These are phyloP conservation scores for Arrhamphus sclerolepis DNA, from an alignment of 2,797 vertebrate species.

Conservation along the genomic window DNA sequence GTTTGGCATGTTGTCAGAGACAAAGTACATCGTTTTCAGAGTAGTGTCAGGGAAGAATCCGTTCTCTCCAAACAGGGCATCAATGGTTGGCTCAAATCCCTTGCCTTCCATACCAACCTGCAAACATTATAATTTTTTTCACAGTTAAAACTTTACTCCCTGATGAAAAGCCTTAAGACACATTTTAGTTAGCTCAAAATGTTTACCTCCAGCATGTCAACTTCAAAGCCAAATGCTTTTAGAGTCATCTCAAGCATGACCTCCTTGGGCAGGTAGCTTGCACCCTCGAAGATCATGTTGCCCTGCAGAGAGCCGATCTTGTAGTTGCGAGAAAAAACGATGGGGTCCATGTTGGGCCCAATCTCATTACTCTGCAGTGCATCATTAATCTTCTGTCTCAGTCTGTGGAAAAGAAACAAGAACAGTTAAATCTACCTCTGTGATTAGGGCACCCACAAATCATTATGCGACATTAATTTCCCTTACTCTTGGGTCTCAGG, in stretches of 20 bases:
- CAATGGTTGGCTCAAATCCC: constrained; percentile 90
- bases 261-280: constrained; percentile 88
- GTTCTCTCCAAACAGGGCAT: constrained; percentile 89
- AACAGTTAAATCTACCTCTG: not conserved
- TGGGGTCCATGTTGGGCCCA: constrained; percentile 80
- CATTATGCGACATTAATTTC: not conserved
- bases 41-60: constrained; percentile 93
- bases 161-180: not conserved
- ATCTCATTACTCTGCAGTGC: constrained; percentile 83
- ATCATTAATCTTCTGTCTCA: constrained; percentile 82
- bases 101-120: constrained; percentile 92
- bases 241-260: constrained; percentile 93
- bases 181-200: not conserved
- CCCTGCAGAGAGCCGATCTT: constrained; percentile 84
- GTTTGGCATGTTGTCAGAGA: constrained; percentile 85
- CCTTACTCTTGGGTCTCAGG: constrained; percentile 82
- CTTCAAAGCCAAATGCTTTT: constrained; percentile 83
- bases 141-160: not conserved
- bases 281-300: constrained; percentile 90
- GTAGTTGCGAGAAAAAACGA: constrained; percentile 89
- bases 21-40: constrained; percentile 89
- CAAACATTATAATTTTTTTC: constrained; percentile 37
- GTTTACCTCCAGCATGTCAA: constrained; percentile 93
- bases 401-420: constrained; percentile 67
- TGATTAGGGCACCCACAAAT: not conserved